A percentile compares a stretch with the other conserved stretches of the same genome.
These are phyloP conservation scores for Ophioderma brevispina DNA, from an alignment of 35 echinoderm and acorn worm genomes.

Conservation along the genomic window DNA sequence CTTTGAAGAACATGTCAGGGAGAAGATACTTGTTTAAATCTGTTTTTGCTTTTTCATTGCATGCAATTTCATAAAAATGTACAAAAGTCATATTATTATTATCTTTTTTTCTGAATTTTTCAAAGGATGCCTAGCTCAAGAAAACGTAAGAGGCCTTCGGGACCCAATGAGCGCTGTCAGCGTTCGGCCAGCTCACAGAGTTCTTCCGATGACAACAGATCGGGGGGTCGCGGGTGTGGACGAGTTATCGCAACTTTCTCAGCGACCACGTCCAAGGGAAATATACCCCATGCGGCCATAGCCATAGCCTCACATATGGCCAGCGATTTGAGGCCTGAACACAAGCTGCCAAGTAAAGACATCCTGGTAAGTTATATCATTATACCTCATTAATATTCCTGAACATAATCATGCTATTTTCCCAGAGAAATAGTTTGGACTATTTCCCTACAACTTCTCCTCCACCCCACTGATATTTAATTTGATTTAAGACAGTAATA, in stretches of 20 bases:
- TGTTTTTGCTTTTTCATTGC: no score
- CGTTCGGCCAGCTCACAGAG: constrained; percentile 76
- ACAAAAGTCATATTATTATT: no score
- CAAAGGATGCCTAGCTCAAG: neutral
- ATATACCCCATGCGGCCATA: constrained; percentile 25
- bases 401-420: no score
- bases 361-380: constrained; percentile 60
- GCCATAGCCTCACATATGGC: constrained; percentile 63
- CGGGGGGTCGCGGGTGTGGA: neutral
- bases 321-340: constrained; percentile 61
- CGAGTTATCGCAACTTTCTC: constrained; percentile 23
- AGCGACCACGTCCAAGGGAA: neutral
- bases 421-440: no score
- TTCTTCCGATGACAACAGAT: constrained; percentile 38
- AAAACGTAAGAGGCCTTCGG: neutral
- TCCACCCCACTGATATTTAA: no score
- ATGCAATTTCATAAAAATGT: no score
- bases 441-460: no score
- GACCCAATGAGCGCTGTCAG: neutral
- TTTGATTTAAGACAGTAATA: no score
- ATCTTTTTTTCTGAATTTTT: no score
- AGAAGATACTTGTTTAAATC: no score
- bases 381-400: no score
- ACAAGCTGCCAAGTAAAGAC: constrained; percentile 71
- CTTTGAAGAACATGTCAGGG: no score